phyloP scores from a whole-genome alignment of 2,888 invertebrate species.

The Ennomos erosarius region DNA sequence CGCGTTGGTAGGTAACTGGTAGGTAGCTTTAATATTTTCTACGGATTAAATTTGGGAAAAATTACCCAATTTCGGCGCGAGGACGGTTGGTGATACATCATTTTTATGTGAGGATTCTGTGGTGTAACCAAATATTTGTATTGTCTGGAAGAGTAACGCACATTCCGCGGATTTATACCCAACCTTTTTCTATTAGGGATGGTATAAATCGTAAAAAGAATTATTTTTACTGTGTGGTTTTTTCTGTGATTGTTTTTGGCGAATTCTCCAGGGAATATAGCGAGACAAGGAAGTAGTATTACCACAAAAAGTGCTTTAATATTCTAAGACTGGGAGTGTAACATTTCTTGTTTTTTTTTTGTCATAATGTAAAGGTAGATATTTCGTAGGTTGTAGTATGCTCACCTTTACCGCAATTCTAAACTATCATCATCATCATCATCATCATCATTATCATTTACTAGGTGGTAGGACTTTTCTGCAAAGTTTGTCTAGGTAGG shows the following conservation, averaged over 20 bases:
- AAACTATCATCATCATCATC: too few species aligned
- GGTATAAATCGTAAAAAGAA: conserved; percentile 45
- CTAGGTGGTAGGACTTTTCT: too few species aligned
- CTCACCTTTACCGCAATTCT: too few species aligned
- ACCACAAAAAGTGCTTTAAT: not conserved
- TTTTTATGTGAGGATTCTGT: conserved; percentile 68
- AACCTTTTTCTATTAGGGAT: conserved; percentile 62
- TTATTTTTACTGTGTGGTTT: conserved; percentile 32
- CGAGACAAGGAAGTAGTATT: not conserved
- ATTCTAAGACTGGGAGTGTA: too few species aligned
- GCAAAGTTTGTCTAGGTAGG: too few species aligned
- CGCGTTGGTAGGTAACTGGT: conserved; percentile 6
- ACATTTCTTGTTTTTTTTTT: too few species aligned
- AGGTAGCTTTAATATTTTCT: conserved; percentile 16
- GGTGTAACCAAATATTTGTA: conserved; percentile 74
- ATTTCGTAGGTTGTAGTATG: too few species aligned
- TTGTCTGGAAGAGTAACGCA: conserved; percentile 66
- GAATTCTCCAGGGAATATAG: conserved; percentile 11
- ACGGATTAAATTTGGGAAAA: conserved; percentile 54
- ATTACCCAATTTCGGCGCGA: conserved; percentile 59
- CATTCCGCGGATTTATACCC: conserved; percentile 63
- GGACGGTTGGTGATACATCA: conserved; percentile 59
- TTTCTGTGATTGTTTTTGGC: conserved; percentile 24
- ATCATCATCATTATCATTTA: too few species aligned
- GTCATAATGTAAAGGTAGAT: too few species aligned